These are phyloP conservation scores for Trissolcus brochymenae DNA, from an alignment of 2,888 invertebrate species.

Conservation along the genomic window DNA sequence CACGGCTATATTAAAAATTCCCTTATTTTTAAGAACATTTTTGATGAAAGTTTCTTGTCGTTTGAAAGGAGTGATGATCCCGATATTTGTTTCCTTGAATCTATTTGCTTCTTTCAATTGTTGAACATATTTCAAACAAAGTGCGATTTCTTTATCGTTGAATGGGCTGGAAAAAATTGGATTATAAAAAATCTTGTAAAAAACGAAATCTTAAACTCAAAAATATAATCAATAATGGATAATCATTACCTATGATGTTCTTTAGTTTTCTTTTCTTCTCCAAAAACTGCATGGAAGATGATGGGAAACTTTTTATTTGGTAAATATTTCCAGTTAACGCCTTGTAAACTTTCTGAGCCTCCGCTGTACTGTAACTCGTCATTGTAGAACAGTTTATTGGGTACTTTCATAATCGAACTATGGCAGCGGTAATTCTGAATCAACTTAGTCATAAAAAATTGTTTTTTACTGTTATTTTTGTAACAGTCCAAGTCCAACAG, in stretches of 20 bases:
- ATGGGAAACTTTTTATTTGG: constrained; percentile 78
- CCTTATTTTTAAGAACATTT: constrained; percentile 70
- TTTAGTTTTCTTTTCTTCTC: constrained; percentile 77
- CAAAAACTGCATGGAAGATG: constrained; percentile 80
- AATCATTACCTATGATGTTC: constrained; percentile 67
- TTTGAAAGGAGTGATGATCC: constrained; percentile 80
- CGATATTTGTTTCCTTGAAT: constrained; percentile 77
- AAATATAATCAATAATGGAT: no score
- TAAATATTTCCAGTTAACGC: constrained; percentile 74
- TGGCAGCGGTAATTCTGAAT: constrained; percentile 86
- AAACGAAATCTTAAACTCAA: no score
- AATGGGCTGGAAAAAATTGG: no score
- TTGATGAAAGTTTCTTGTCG: constrained; percentile 76
- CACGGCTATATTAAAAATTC: constrained; percentile 79
- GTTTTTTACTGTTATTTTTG: constrained; percentile 73
- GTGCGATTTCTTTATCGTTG: constrained; percentile 80
- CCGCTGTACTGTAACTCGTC: constrained; percentile 73
- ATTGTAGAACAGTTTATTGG: constrained; percentile 85
- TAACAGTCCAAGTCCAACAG: constrained; percentile 78
- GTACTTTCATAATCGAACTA: constrained; percentile 80
- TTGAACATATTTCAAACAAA: constrained; percentile 79
- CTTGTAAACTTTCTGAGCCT: constrained; percentile 60
- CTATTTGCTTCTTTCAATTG: constrained; percentile 74
- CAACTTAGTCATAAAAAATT: constrained; percentile 84
- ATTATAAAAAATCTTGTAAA: no score